Percentiles rank a stretch among this genome's conserved stretches.
Evolutionary conservation across 2,113 vertebrate genomes (phyloP).

Genomic region (Calidris pygmaea): DNA sequence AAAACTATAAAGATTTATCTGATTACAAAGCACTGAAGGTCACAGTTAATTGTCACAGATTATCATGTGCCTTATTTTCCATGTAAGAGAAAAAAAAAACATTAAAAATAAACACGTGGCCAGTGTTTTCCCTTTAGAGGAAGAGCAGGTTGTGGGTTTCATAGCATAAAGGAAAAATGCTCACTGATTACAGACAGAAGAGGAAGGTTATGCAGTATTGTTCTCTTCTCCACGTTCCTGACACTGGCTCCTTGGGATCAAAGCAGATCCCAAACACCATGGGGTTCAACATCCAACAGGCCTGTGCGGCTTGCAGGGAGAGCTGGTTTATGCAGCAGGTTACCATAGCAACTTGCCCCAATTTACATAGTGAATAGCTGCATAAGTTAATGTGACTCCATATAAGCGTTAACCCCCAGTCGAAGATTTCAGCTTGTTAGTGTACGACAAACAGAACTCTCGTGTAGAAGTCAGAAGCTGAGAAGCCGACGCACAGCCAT

Average conservation of each 20-base stretch:
- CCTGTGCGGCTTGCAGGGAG: not conserved
- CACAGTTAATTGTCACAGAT: not conserved
- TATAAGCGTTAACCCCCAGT: not conserved
- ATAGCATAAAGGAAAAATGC: fast-evolving
- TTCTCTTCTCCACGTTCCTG: not conserved
- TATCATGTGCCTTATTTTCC: not conserved
- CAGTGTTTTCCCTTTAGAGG: not conserved
- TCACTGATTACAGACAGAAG: not conserved
- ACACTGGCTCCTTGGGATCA: not conserved
- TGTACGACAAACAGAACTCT: not conserved
- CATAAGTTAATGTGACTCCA: not conserved
- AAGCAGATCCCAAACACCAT: not conserved
- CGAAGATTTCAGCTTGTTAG: not conserved
- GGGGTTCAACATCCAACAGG: not conserved
- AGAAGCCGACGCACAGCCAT: not conserved
- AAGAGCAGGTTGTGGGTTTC: not conserved
- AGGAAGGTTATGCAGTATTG: fast-evolving
- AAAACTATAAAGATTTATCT: not conserved
- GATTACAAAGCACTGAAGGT: not conserved
- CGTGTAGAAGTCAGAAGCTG: not conserved
- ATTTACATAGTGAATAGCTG: not conserved
- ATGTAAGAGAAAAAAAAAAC: not conserved
- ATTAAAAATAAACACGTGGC: not conserved
- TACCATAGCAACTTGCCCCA: conserved; percentile 2
- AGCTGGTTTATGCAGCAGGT: not conserved